Evolutionary conservation across 2,888 invertebrate genomes (phyloP).

Genomic region (Biston stratarius): DNA sequence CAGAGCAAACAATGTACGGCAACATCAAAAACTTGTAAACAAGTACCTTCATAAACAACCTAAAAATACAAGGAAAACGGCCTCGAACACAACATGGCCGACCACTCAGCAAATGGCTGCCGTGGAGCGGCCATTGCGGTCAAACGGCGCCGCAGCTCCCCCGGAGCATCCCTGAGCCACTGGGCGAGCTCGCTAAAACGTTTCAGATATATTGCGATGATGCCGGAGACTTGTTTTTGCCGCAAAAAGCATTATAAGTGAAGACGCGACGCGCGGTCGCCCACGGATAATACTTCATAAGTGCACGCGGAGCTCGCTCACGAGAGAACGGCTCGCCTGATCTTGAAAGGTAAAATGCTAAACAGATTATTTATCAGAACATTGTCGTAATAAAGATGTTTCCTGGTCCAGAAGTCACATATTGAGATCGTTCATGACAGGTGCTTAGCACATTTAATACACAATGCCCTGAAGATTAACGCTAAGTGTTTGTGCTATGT

Average conservation of each 20-base stretch:
- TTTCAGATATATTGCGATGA: constrained; percentile 37
- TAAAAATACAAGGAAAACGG: constrained; percentile 29
- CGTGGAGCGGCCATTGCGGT: constrained; percentile 12
- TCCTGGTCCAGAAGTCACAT: background rate
- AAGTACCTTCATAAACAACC: constrained; percentile 32
- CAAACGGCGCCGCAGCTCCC: constrained; percentile 14
- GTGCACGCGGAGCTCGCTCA: constrained; percentile 1
- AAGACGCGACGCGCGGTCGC: constrained; percentile 56
- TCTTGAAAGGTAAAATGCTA: background rate
- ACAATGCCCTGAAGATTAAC: no score
- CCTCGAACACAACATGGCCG: constrained; percentile 18
- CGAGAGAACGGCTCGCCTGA: constrained; percentile 2
- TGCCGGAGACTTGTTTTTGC: constrained; percentile 40
- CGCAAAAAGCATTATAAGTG: constrained; percentile 50
- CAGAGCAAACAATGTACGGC: constrained; percentile 12
- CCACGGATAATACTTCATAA: constrained; percentile 28
- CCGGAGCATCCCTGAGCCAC: constrained; percentile 26
- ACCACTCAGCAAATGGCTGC: constrained; percentile 23
- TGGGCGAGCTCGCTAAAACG: constrained; percentile 30
- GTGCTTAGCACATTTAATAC: no score
- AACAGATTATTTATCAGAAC: no score
- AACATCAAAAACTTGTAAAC: constrained; percentile 31
- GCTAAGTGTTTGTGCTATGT: no score
- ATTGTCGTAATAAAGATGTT: no score
- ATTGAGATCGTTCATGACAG: background rate